Percentiles rank a stretch among this genome's conserved stretches.
Evolutionary conservation across 2,888 invertebrate genomes (phyloP).

Genomic region (Cantharis lateralis): DNA sequence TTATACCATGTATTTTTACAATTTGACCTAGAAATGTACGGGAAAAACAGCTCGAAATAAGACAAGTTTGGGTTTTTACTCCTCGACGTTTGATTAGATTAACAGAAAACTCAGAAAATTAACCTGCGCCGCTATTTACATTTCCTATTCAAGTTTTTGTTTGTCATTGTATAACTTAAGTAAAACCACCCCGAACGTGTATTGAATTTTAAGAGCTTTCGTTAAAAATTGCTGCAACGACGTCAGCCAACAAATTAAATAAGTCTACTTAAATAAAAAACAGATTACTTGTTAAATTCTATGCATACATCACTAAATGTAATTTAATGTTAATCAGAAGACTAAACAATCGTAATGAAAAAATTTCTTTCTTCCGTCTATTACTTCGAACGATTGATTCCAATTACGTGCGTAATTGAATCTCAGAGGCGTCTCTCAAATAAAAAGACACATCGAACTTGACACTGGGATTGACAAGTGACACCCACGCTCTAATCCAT

Average conservation of each 20-base stretch:
- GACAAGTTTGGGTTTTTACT: background rate
- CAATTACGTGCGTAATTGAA: slow-evolving; percentile 49
- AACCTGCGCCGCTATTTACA: background rate
- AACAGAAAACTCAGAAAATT: background rate
- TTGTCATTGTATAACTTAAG: background rate
- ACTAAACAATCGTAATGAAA: slow-evolving; percentile 28
- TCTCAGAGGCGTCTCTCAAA: slow-evolving; percentile 45
- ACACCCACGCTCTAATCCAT: slow-evolving; percentile 34
- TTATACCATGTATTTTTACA: background rate
- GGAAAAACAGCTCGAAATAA: background rate
- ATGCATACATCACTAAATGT: background rate
- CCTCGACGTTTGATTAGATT: background rate
- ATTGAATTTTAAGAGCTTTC: background rate
- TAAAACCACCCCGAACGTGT: background rate
- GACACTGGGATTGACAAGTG: slow-evolving; percentile 45
- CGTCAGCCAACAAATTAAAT: background rate
- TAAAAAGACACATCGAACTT: slow-evolving; percentile 48
- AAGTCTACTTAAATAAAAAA: background rate
- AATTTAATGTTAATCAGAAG: slow-evolving; percentile 20
- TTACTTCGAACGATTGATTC: slow-evolving; percentile 44
- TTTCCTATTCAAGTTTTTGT: background rate
- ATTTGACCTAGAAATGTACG: background rate
- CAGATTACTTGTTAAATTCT: background rate
- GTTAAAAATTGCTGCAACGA: background rate
- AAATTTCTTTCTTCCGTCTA: slow-evolving; percentile 32